Conservation (phyloP, 37 sponge, comb jelly and placozoan species). For the Oscarella lobularis region DNA sequence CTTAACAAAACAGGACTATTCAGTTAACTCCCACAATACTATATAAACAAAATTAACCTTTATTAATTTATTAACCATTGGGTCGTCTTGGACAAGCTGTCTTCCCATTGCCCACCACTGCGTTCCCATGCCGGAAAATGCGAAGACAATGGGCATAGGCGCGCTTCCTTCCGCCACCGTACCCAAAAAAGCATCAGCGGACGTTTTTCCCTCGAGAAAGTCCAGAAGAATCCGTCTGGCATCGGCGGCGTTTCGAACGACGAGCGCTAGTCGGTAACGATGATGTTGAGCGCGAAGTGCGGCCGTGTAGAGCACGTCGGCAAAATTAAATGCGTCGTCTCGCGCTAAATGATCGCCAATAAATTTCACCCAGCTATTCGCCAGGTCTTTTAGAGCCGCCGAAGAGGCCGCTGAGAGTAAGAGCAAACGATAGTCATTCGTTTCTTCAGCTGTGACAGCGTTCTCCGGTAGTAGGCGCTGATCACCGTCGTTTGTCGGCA, state of each 20-base stretch:
- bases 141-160: constrained; percentile 17
- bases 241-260: constrained; percentile 1
- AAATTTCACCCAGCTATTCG: background rate
- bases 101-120: constrained; percentile 38
- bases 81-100: constrained; percentile 22
- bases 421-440: background rate
- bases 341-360: background rate
- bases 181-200: background rate
- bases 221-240: background rate
- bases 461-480: background rate
- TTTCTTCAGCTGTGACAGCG: background rate
- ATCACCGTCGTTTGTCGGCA: background rate
- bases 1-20: background rate
- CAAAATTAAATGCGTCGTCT: background rate
- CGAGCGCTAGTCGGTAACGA: background rate
- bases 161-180: background rate
- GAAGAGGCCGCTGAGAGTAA: background rate
- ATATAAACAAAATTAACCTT: too few species aligned
- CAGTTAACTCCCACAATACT: background rate
- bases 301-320: background rate
- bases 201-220: background rate
- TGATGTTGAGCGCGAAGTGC: constrained; percentile 1
- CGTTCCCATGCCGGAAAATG: constrained; percentile 33
- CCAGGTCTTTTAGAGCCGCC: background rate
- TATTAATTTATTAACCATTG: too few species aligned